phyloP scores from a whole-genome alignment of 2,888 invertebrate genomes.

The Leuctra nigra region DNA sequence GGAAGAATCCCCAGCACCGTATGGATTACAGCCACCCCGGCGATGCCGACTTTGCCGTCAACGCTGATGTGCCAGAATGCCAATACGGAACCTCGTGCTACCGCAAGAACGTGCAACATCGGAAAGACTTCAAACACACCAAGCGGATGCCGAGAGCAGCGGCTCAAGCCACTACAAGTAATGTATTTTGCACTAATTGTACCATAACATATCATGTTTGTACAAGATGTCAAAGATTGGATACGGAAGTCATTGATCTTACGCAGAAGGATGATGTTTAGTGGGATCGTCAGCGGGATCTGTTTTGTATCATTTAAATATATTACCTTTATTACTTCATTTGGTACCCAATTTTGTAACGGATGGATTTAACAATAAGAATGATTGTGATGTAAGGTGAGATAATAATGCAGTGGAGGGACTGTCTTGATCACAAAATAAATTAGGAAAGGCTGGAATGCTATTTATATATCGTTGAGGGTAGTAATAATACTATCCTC shows the following conservation, averaged over 20 bases:
- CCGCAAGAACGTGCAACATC: constrained; percentile 51
- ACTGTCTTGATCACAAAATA: no score
- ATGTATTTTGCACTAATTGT: constrained; percentile 23
- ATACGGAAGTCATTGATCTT: constrained; percentile 35
- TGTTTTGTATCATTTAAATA: no score
- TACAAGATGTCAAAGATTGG: constrained; percentile 1
- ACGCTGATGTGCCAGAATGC: constrained; percentile 42
- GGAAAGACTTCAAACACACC: constrained; percentile 44
- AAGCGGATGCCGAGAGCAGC: constrained; percentile 29
- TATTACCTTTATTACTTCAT: no score
- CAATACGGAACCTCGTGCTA: constrained; percentile 52
- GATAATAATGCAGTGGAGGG: no score
- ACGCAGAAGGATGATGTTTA: constrained; percentile 30
- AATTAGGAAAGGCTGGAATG: no score
- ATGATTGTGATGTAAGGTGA: no score
- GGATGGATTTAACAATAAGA: no score
- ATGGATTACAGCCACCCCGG: constrained; percentile 55
- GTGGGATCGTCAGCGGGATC: no score
- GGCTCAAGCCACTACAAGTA: constrained; percentile 33
- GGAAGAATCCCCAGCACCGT: constrained; percentile 54
- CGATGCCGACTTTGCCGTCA: constrained; percentile 51
- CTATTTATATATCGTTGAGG: no score
- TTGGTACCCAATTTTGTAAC: no score
- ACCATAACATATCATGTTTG: constrained; percentile 3
- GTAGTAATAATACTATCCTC: no score